These are phyloP conservation scores for Actinia equina DNA, from an alignment of 64 coral and sea anemone genomes.

Conservation along the genomic window DNA sequence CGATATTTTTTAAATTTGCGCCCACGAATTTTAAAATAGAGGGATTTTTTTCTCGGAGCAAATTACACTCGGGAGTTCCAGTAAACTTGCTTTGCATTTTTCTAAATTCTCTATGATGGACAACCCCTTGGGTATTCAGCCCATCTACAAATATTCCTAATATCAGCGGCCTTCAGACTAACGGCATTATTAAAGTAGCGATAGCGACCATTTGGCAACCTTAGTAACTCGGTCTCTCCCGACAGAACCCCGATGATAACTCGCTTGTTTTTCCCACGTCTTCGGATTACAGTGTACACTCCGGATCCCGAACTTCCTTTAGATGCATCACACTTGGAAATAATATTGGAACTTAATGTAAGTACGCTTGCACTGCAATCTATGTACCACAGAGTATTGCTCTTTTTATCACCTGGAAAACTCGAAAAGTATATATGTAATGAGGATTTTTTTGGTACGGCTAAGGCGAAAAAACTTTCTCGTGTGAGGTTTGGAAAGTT, in stretches of 20 bases:
- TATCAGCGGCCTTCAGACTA: slow-evolving; percentile 44
- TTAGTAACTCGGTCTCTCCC: slow-evolving; percentile 13
- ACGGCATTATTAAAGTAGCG: slow-evolving; percentile 43
- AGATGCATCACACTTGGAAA: slow-evolving; percentile 60
- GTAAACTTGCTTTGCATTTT: not conserved
- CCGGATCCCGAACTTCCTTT: slow-evolving; percentile 75
- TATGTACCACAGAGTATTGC: slow-evolving; percentile 54
- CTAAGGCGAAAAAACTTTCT: slow-evolving; percentile 45
- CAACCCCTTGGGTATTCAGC: slow-evolving; percentile 16
- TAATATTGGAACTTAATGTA: slow-evolving; percentile 5
- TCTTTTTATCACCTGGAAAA: slow-evolving; percentile 71
- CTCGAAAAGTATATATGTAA: slow-evolving; percentile 65
- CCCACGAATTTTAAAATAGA: no score
- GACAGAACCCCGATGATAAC: slow-evolving; percentile 63
- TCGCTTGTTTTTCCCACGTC: slow-evolving; percentile 28
- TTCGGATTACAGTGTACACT: slow-evolving; percentile 26
- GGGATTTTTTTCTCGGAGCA: no score
- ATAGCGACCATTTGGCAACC: not conserved
- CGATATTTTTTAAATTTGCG: no score
- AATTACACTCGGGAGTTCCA: no score
- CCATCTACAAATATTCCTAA: slow-evolving; percentile 69
- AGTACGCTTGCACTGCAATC: slow-evolving; percentile 49
- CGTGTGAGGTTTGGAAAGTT: slow-evolving; percentile 29
- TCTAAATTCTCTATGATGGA: not conserved
- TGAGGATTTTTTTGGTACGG: not conserved